Base-by-base conservation (phyloP, 2,888 invertebrate species). In the Siphlonurus alternatus region DNA sequence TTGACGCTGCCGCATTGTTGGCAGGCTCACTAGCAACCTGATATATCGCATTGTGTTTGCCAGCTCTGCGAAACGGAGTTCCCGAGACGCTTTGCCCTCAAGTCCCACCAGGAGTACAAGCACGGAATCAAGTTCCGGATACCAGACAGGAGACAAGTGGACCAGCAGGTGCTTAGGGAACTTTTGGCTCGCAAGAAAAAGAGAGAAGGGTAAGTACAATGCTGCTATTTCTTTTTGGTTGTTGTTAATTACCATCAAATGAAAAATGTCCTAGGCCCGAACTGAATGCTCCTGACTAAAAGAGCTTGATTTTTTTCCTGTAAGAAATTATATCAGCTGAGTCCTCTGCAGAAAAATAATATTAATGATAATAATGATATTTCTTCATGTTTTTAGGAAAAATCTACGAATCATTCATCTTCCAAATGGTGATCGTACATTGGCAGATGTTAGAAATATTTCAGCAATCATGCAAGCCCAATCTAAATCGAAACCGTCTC, bases 21-120 rank as follows among this genome's bases (percentile, higher is more conserved):
- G n/a, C 64, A 76, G 76, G 75, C 80, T 2, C 81, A 82, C 67
- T 79, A 80, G 64, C 76, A 79, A 66, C 74, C 76, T 10, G 80
- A 80, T 67, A 79, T 78, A 70, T 79, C 79, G 67, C 77, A 78
- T 67, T 80, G 81, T 69, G 71, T 74, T 15, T 82, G 82, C 69
- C 76, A 77, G 65, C 74, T 79, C 61, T 82, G 82, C 70, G 77
- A 77, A 10, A 77, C 78, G 71, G 78, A 79, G 67, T 82, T 81
- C 70, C 76, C 78, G 1, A 77, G 80, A 66, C 75, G 81, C 59
- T 78, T 77, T 67, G 76, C 78, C 61, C 71, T 82, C 62, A 74
- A 81, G 64, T 78, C 80, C 63, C 82, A 82, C 69, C 81, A 82
- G 69, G 81, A 81, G 69, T 79, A 76, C 71, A 78, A 79, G 67